Percentiles rank a stretch among this genome's conserved stretches.
These are phyloP conservation scores for Corydoras maculifer DNA, from an alignment of 2,113 vertebrate genomes.

Conservation along the genomic window DNA sequence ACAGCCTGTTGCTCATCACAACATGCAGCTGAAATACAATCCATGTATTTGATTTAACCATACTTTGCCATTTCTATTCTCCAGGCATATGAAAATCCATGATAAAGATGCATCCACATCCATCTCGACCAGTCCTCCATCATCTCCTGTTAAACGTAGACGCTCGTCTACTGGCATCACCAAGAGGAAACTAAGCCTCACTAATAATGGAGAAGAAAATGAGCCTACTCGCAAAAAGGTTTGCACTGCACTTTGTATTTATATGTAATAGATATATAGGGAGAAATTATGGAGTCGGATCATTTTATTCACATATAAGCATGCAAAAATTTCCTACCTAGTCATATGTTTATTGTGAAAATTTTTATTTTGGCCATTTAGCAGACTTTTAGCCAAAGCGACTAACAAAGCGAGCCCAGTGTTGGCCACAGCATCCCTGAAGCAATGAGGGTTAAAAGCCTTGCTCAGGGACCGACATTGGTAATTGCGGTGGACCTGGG, in stretches of 20 bases:
- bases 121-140: conserved; percentile 70
- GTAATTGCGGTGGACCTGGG: too few relatives aligned
- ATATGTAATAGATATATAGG: background rate
- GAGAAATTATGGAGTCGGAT: too few relatives aligned
- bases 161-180: conserved; percentile 62
- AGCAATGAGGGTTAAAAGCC: too few relatives aligned
- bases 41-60: background rate
- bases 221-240: conserved; percentile 84
- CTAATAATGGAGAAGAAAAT: conserved; percentile 73
- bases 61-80: background rate
- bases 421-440: too few relatives aligned
- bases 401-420: too few relatives aligned
- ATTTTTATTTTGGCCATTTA: too few relatives aligned
- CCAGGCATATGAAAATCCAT: conserved; percentile 97
- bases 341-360: too few relatives aligned
- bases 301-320: too few relatives aligned
- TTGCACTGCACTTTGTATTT: background rate
- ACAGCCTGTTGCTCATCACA: background rate
- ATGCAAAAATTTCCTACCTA: too few relatives aligned
- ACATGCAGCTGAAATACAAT: background rate
- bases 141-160: conserved; percentile 79
- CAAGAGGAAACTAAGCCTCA: conserved; percentile 77
- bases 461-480: too few relatives aligned
- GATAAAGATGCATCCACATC: conserved; percentile 83
- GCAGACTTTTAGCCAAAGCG: too few relatives aligned